Conservation (phyloP, 2,113 vertebrate genomes). For the Vimba vimba region DNA sequence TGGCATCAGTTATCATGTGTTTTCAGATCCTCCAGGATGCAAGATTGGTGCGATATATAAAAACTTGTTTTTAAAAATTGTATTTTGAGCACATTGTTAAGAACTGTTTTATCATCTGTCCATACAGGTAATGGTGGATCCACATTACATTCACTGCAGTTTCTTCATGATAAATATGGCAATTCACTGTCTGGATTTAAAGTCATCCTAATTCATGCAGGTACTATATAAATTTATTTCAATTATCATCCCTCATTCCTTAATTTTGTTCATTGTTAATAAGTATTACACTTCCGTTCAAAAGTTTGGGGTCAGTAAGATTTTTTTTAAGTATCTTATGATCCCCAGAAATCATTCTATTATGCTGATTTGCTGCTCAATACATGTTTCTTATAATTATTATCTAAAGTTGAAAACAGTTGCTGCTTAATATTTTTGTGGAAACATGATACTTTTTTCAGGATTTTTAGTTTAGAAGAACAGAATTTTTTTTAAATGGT, state of each 20-base stretch:
- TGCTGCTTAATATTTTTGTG: not conserved
- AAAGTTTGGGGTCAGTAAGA: not conserved
- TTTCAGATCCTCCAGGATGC: conserved; percentile 84
- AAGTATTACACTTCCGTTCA: not conserved
- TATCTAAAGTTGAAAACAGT: not conserved
- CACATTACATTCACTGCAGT: conserved; percentile 81
- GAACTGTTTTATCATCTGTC: not conserved
- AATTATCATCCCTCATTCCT: not conserved
- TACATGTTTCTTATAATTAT: not conserved
- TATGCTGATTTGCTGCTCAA: not conserved
- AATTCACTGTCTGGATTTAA: conserved; percentile 76
- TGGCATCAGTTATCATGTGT: conserved; percentile 80
- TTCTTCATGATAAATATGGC: conserved; percentile 81
- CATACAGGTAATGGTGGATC: conserved; percentile 92
- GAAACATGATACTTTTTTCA: not conserved
- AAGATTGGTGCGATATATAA: conserved; percentile 82
- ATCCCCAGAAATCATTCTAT: not conserved
- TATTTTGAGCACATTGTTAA: not conserved
- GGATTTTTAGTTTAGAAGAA: not conserved
- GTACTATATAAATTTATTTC: conserved; percentile 62
- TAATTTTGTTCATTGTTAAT: not conserved
- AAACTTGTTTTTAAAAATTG: not conserved
- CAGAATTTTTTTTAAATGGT: not conserved
- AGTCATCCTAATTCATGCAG: conserved; percentile 92
- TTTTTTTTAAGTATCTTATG: not conserved